These are phyloP conservation scores for Dendronephthya gigantea DNA, from an alignment of 64 coral and sea anemone species.

Conservation along the genomic window DNA sequence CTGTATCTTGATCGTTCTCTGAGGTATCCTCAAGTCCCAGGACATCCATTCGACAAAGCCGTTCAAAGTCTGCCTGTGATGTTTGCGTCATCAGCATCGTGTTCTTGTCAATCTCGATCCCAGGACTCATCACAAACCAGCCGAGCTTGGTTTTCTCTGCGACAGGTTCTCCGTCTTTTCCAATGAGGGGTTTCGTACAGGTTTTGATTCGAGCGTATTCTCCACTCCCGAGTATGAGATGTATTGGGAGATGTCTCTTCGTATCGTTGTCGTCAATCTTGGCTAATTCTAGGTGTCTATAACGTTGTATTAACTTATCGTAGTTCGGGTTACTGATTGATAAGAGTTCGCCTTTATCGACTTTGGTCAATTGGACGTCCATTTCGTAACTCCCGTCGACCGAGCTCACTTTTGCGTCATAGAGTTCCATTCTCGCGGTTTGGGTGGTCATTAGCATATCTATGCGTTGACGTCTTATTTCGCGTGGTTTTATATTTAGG, in stretches of 20 bases:
- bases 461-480: background rate
- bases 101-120: background rate
- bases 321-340: background rate
- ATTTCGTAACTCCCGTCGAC: background rate
- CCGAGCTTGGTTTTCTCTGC: too few species aligned
- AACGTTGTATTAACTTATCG: background rate
- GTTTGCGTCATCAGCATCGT: background rate
- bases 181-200: background rate
- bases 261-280: background rate
- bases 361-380: background rate
- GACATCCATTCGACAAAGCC: conserved; percentile 3
- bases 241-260: background rate
- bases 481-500: background rate
- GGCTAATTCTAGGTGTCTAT: background rate
- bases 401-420: background rate
- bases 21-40: conserved; percentile 10
- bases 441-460: background rate
- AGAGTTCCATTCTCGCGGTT: background rate
- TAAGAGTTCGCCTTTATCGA: background rate
- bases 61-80: background rate
- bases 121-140: background rate
- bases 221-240: background rate
- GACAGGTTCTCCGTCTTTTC: background rate
- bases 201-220: background rate
- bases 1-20: background rate